Conservation (phyloP, 1,140 invertebrate species). For the Drosophila nigromelanica region DNA sequence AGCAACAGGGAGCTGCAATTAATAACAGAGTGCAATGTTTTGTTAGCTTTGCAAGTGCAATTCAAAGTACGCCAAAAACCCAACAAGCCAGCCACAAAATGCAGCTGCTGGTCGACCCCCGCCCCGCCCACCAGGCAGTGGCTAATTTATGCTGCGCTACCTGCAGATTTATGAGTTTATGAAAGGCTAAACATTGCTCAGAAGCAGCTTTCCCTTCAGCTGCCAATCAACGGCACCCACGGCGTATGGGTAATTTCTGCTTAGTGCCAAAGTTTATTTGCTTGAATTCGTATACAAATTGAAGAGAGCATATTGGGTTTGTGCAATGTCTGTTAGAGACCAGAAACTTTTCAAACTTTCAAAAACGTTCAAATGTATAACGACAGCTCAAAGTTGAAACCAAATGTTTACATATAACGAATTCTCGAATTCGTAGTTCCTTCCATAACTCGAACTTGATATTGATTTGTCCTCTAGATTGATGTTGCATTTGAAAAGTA, state of each 20-base stretch:
- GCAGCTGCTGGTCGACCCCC: conserved; percentile 26
- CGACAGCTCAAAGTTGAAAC: too few relatives aligned
- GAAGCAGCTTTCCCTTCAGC: neutral
- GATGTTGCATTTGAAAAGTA: too few relatives aligned
- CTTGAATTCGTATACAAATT: too few relatives aligned
- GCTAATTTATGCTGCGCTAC: conserved; percentile 68
- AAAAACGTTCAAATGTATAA: too few relatives aligned
- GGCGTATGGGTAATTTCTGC: conserved; percentile 79
- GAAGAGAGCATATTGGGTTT: too few relatives aligned
- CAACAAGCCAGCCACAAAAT: conserved; percentile 35
- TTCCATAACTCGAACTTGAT: too few relatives aligned
- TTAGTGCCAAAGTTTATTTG: conserved; percentile 66
- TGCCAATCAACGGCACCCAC: conserved; percentile 64
- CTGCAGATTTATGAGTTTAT: conserved; percentile 75
- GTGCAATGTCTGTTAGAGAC: too few relatives aligned
- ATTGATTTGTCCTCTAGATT: too few relatives aligned
- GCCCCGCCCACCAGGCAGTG: neutral
- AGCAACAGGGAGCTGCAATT: conserved; percentile 44
- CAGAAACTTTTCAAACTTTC: too few relatives aligned
- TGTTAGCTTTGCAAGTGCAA: conserved; percentile 63
- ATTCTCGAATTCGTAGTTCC: too few relatives aligned
- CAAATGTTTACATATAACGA: too few relatives aligned
- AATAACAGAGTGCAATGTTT: conserved; percentile 50
- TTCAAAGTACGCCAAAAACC: conserved; percentile 55
- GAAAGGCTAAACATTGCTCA: conserved; percentile 40